Evolutionary conservation across 2,888 invertebrate genomes (phyloP).

Genomic region (Nephrotoma flavescens): DNA sequence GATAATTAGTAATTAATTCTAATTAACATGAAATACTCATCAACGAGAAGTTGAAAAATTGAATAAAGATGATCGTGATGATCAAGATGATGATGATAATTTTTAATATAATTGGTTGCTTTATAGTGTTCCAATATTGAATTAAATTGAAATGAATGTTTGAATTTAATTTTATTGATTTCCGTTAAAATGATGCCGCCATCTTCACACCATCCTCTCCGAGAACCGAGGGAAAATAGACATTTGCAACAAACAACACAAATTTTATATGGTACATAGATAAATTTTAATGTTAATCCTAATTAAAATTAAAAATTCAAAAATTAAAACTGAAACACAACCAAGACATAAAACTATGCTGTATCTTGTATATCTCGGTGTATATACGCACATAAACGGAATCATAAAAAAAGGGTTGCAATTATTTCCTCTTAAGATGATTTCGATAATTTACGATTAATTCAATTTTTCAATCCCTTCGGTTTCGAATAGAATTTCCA

Average conservation of each 20-base stretch:
- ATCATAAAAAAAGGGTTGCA: background rate
- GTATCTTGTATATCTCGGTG: background rate
- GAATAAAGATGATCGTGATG: background rate
- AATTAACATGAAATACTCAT: conserved; percentile 4
- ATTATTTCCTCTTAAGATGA: background rate
- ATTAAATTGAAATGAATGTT: background rate
- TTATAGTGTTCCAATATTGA: background rate
- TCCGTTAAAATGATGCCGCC: background rate
- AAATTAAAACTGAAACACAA: background rate
- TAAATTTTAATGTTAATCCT: background rate
- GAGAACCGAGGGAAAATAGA: background rate
- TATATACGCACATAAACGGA: background rate
- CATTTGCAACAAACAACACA: background rate
- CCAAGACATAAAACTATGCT: background rate
- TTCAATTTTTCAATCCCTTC: background rate
- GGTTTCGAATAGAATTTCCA: background rate
- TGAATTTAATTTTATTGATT: background rate
- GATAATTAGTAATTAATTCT: conserved; percentile 7
- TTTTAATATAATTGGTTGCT: background rate
- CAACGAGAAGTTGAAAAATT: background rate
- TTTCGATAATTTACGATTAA: background rate
- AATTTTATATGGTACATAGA: background rate
- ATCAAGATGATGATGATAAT: background rate
- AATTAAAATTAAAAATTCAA: background rate
- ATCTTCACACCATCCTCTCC: background rate